Percentiles rank a stretch among this genome's conserved stretches.
These are phyloP conservation scores for Cotesia typhae DNA, from an alignment of 1,140 invertebrate genomes.

Conservation along the genomic window DNA sequence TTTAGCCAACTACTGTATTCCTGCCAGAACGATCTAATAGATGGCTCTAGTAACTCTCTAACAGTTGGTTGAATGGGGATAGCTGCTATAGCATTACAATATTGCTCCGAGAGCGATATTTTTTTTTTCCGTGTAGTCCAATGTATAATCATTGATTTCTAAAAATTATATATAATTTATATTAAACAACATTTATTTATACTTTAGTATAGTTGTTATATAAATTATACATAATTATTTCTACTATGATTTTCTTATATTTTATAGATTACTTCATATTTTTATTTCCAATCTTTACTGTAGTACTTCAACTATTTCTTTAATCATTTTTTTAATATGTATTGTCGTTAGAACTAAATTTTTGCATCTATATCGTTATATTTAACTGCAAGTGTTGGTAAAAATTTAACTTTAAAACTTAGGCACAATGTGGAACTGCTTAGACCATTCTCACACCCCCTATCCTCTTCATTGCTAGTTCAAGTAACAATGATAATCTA, in stretches of 20 bases:
- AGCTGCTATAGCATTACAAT: too few relatives aligned
- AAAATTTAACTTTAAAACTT: constrained; percentile 64
- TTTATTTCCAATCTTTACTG: constrained; percentile 26
- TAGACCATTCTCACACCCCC: constrained; percentile 55
- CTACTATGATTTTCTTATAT: constrained; percentile 27
- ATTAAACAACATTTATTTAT: constrained; percentile 9
- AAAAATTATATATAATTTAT: constrained; percentile 30
- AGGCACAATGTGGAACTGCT: constrained; percentile 67
- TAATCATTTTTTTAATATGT: constrained; percentile 39
- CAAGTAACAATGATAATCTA: constrained; percentile 24
- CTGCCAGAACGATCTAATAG: too few relatives aligned
- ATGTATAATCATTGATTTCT: too few relatives aligned
- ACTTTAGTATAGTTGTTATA: neutral
- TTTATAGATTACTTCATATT: constrained; percentile 24
- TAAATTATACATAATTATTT: constrained; percentile 2
- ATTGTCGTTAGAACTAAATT: constrained; percentile 42
- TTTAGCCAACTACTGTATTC: too few relatives aligned
- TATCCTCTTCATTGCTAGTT: constrained; percentile 31
- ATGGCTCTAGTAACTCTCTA: too few relatives aligned
- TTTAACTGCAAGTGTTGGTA: constrained; percentile 49
- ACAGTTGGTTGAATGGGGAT: too few relatives aligned
- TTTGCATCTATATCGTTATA: constrained; percentile 39
- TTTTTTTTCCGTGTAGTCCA: too few relatives aligned
- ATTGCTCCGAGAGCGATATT: too few relatives aligned
- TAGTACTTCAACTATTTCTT: constrained; percentile 28